A percentile compares a stretch with the other conserved stretches of the same genome.
phyloP scores from a whole-genome alignment of 2,113 vertebrate species.

The Poecile atricapillus region DNA sequence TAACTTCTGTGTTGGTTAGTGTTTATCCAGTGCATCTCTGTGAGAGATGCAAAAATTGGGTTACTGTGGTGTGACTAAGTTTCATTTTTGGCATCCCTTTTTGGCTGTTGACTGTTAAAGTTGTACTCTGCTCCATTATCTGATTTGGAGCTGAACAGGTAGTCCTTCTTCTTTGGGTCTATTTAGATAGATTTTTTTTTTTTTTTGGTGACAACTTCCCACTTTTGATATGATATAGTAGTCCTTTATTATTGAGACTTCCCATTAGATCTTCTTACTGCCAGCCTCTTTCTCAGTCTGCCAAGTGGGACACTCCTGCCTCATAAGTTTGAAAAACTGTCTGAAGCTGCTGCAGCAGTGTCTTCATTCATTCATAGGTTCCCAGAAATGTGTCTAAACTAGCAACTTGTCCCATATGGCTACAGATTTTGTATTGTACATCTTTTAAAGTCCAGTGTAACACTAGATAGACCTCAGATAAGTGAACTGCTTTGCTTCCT shows the following conservation, averaged over 20 bases:
- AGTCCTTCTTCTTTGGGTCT: neutral
- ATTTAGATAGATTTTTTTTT: neutral
- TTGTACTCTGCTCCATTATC: neutral
- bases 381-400: neutral
- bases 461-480: neutral
- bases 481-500: neutral
- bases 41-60: rapidly evolving
- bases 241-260: neutral
- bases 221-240: neutral
- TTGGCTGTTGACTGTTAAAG: neutral
- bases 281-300: neutral
- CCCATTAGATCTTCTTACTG: neutral
- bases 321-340: neutral
- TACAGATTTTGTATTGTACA: neutral
- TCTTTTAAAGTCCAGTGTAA: neutral
- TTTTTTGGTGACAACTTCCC: neutral
- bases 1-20: rapidly evolving
- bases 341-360: neutral
- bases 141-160: neutral
- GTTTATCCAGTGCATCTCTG: neutral
- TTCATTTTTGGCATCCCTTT: neutral
- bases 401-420: neutral
- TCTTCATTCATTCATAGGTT: neutral
- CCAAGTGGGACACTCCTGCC: neutral
- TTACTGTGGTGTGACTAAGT: neutral